Percentiles rank a stretch among this genome's conserved stretches.
These are phyloP conservation scores for Gila robusta DNA, from an alignment of 2,797 vertebrate genomes.

Conservation along the genomic window DNA sequence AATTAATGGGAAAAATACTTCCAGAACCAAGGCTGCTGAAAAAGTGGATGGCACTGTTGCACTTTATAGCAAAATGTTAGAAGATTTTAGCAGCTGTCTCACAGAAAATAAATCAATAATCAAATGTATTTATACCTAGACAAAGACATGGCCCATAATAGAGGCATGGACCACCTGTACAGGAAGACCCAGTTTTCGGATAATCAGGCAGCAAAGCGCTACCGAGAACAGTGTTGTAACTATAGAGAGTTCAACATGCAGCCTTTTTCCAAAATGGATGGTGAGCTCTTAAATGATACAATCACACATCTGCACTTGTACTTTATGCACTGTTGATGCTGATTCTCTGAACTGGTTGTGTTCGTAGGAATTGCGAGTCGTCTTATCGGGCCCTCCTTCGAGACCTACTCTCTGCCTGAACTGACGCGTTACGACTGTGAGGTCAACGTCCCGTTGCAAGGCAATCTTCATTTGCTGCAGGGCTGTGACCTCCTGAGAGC, in stretches of 20 bases:
- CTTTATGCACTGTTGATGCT: not conserved
- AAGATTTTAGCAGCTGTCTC: not conserved
- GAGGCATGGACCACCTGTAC: slow-evolving; percentile 67
- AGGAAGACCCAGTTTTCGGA: slow-evolving; percentile 75
- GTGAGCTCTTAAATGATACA: slow-evolving; percentile 71
- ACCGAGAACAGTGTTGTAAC: slow-evolving; percentile 77
- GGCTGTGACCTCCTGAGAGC: slow-evolving; percentile 94
- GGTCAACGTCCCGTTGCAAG: slow-evolving; percentile 93
- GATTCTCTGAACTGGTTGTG: slow-evolving; percentile 38
- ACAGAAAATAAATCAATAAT: not conserved
- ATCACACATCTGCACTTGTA: not conserved
- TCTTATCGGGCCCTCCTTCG: slow-evolving; percentile 88
- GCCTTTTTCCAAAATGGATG: slow-evolving; percentile 80
- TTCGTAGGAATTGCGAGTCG: slow-evolving; percentile 86
- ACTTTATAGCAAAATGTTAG: not conserved
- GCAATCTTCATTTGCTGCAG: slow-evolving; percentile 92
- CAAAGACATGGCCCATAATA: slow-evolving; percentile 69
- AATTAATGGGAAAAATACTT: not conserved
- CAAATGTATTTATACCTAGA: slow-evolving; percentile 69
- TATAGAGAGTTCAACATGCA: slow-evolving; percentile 81
- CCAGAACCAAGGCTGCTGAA: not conserved
- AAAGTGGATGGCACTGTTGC: not conserved
- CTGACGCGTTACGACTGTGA: slow-evolving; percentile 98
- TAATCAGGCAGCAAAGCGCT: slow-evolving; percentile 70
- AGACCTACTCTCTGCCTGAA: slow-evolving; percentile 89